phyloP scores from a whole-genome alignment of 2,113 vertebrate species.

The Lepus europaeus region DNA sequence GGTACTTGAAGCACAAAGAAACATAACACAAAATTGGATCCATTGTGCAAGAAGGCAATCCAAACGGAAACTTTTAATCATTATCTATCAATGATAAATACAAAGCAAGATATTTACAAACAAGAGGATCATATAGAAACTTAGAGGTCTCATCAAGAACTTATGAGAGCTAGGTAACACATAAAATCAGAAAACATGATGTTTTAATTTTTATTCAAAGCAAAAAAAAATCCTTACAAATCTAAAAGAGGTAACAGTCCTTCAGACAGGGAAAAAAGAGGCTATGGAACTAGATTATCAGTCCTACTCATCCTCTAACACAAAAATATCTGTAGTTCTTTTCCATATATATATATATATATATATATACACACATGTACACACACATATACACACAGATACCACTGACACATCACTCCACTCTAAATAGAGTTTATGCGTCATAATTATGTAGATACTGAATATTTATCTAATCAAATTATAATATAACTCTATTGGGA shows the following conservation, averaged over 20 bases:
- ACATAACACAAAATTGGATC: background rate
- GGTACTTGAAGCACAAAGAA: background rate
- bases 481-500: background rate
- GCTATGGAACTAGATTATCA: background rate
- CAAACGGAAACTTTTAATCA: background rate
- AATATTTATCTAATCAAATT: slow-evolving; percentile 14
- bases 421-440: background rate
- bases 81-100: background rate
- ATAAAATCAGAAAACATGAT: background rate
- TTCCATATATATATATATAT: background rate
- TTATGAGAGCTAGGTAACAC: background rate
- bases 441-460: background rate
- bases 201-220: background rate
- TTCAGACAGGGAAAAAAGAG: background rate
- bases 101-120: background rate
- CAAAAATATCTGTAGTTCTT: background rate
- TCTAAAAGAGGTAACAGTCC: background rate
- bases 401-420: background rate
- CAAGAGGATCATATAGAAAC: background rate
- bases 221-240: background rate
- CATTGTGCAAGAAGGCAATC: background rate
- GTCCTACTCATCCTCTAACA: background rate
- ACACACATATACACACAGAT: background rate
- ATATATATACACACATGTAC: background rate
- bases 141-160: background rate